phyloP scores from a whole-genome alignment of 2,797 vertebrate species.

The Crax fasciolata region DNA sequence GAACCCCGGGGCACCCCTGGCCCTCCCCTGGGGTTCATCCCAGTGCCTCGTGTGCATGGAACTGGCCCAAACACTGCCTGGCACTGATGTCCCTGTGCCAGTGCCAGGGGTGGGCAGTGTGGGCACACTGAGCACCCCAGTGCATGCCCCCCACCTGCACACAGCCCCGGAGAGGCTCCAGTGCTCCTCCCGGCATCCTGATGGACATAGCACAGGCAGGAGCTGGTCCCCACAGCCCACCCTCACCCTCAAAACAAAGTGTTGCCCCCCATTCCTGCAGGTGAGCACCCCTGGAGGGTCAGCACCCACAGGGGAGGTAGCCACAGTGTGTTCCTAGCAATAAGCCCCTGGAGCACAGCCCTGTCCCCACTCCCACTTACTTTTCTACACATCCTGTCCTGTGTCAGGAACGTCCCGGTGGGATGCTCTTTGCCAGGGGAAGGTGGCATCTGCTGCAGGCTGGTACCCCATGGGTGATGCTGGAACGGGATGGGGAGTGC shows the following conservation, averaged over 20 bases:
- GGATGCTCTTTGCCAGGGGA: no score
- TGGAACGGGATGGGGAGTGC: accelerated
- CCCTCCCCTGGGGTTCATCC: accelerated
- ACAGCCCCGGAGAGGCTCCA: accelerated
- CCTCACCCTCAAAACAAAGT: accelerated
- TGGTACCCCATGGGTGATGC: accelerated
- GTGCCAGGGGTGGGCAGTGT: accelerated
- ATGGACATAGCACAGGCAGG: neutral
- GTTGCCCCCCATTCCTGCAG: accelerated
- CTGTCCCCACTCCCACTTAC: accelerated
- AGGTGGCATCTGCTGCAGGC: accelerated
- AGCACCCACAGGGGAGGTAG: accelerated
- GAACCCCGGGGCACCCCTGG: accelerated
- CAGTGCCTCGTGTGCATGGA: neutral
- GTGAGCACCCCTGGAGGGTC: accelerated
- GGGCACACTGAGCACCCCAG: neutral
- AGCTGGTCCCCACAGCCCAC: neutral
- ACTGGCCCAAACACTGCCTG: neutral
- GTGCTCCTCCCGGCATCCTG: accelerated
- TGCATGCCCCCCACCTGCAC: accelerated
- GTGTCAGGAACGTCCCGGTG: accelerated
- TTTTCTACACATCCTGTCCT: accelerated
- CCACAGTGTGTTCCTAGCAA: accelerated
- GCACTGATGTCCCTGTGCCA: accelerated
- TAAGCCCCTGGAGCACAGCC: neutral